Base-by-base conservation (phyloP, 2,797 vertebrate genomes). In the Sebastes hopkinsi region DNA sequence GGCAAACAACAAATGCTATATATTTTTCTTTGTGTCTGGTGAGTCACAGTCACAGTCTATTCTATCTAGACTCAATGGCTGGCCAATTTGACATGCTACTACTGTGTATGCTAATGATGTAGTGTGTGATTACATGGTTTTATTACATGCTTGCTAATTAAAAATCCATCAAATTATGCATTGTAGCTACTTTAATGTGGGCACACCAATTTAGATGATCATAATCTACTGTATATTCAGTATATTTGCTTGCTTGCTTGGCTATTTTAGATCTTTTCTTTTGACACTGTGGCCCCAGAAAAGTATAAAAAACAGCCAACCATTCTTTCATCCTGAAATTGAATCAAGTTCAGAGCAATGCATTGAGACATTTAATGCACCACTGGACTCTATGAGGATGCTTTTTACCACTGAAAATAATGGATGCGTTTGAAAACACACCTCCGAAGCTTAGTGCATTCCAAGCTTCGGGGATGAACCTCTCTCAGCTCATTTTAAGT, bases 351-450 rank as follows among this genome's bases (percentile, higher is more conserved):
- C 23, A 36, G 61, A 76, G 50, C 25, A 64, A 65, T 76, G 25
- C 32, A 52, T 4, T 34, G 12, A 60, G 54, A 69, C 27, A 65
- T 64, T 61, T 61, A 56, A 79, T 77, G 77, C 54, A 71, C 42
- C 36, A 54, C 60, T 74, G 72, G 59, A 73, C 54, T 56, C 25
- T 13, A 64, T 22, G 9, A 70, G 29, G 62, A 76, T 36, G 29
- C 56, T 78, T 30, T 81, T 79, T 55, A 79, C 2, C 60, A 25
- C 42, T 68, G 58, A 67, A 61, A 72, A 67, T 42, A 90, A 87
- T 80, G 60, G 64, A 46, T 36, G 54, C 32, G 67, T 78, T 54
- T 55, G 9, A 74, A 79, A 83, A 69, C 22, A 4, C 22, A 68
- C 32, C 10, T 72, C 70, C 58, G 38, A 71, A 2, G 6, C 23